Percentiles rank a stretch among this genome's conserved stretches.
Evolutionary conservation across 2,113 vertebrate genomes (phyloP).

Genomic region (Gnathonemus longibarbis): DNA sequence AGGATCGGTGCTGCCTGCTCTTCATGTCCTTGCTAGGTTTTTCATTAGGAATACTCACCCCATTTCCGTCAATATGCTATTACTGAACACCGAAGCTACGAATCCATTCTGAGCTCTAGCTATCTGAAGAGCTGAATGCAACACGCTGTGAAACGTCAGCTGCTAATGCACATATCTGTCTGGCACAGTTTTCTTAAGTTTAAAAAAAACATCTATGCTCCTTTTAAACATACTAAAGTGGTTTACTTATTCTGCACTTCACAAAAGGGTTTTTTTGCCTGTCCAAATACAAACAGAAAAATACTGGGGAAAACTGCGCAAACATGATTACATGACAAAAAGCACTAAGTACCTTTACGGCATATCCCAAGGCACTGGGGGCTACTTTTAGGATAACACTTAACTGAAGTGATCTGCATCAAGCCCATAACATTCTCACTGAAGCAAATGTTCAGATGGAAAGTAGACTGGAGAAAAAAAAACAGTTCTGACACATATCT

Average conservation of each 20-base stretch:
- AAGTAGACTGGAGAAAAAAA: slow-evolving; percentile 18
- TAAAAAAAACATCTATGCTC: not conserved
- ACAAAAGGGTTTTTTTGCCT: not conserved
- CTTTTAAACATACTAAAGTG: not conserved
- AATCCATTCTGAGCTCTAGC: not conserved
- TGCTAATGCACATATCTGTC: not conserved
- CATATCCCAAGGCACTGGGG: not conserved
- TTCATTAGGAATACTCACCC: not conserved
- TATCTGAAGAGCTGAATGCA: not conserved
- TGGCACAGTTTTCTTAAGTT: not conserved
- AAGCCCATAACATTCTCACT: not conserved
- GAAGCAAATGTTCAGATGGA: slow-evolving; percentile 5
- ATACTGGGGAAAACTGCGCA: not conserved
- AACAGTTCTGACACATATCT: slow-evolving; percentile 24
- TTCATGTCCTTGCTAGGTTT: not conserved
- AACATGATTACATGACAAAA: not conserved
- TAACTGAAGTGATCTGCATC: slow-evolving; percentile 15
- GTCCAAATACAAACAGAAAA: not conserved
- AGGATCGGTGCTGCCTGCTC: not conserved
- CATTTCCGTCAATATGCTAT: not conserved
- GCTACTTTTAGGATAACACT: slow-evolving; percentile 23
- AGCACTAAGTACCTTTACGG: not conserved
- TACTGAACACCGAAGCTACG: not conserved
- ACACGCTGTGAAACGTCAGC: not conserved
- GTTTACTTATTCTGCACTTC: not conserved